Percentiles rank a stretch among this genome's conserved stretches.
phyloP scores from a whole-genome alignment of 2,888 invertebrate genomes.

The Noctua comes region DNA sequence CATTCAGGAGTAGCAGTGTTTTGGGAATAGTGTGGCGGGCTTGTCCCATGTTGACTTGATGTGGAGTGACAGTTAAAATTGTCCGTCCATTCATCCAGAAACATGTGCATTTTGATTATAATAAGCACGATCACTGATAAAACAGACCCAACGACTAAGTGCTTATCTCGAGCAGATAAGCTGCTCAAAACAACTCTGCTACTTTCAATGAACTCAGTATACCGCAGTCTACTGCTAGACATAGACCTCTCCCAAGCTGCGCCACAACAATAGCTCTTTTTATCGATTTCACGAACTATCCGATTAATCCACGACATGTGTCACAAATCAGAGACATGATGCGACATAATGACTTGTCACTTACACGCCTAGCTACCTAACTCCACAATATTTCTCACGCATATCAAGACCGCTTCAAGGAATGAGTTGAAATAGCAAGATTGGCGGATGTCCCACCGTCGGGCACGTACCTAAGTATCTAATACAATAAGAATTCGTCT shows the following conservation, averaged over 20 bases:
- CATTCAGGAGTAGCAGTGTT: too few relatives aligned
- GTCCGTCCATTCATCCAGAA: background rate
- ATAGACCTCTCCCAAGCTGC: too few relatives aligned
- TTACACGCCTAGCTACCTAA: background rate
- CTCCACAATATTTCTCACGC: slow-evolving; percentile 42
- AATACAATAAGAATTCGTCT: slow-evolving; percentile 33
- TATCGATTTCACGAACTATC: background rate
- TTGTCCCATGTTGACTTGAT: background rate
- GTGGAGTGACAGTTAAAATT: slow-evolving; percentile 7
- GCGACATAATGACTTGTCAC: background rate
- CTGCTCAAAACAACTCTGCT: background rate
- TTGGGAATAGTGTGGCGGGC: too few relatives aligned
- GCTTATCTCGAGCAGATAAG: too few relatives aligned
- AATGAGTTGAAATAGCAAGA: slow-evolving; percentile 43
- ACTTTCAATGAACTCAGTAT: too few relatives aligned
- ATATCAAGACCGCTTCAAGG: slow-evolving; percentile 41
- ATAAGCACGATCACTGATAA: background rate
- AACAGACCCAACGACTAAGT: too few relatives aligned
- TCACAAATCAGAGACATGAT: background rate
- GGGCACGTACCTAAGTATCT: slow-evolving; percentile 24
- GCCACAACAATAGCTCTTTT: too few relatives aligned
- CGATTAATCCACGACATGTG: background rate
- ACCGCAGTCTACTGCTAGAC: too few relatives aligned
- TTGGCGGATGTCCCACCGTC: slow-evolving; percentile 43
- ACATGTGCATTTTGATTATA: background rate